Percentiles rank a stretch among this genome's conserved stretches.
These are phyloP conservation scores for Ochotona princeps DNA, from an alignment of 2,113 vertebrate species.

Conservation along the genomic window DNA sequence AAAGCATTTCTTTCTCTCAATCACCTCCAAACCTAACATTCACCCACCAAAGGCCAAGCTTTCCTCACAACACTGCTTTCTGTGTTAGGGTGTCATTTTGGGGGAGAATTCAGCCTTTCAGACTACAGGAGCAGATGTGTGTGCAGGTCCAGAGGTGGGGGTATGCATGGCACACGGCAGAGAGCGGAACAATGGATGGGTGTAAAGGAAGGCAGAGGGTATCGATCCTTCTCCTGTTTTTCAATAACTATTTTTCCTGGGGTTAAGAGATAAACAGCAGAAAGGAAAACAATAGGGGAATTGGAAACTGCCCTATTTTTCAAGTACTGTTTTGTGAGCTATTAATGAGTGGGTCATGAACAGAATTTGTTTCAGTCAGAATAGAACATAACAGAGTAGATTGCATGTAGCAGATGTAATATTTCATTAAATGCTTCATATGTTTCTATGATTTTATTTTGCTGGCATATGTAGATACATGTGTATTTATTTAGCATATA, in stretches of 20 bases:
- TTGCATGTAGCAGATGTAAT: not conserved
- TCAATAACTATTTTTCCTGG: not conserved
- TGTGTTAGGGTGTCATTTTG: not conserved
- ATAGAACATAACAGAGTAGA: not conserved
- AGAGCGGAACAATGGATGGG: too few relatives aligned
- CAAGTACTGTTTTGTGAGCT: not conserved
- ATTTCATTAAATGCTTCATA: not conserved
- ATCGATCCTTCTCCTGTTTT: not conserved
- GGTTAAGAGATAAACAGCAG: not conserved
- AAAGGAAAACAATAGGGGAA: rapidly evolving
- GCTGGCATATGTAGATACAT: not conserved
- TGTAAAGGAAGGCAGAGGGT: too few relatives aligned
- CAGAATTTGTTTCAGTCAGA: not conserved
- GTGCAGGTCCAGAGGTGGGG: rapidly evolving
- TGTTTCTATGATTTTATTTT: not conserved
- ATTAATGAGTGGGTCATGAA: not conserved
- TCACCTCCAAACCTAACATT: not conserved
- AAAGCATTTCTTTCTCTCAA: too few relatives aligned
- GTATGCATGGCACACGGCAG: rapidly evolving
- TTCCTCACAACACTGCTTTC: not conserved
- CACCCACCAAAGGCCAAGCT: not conserved
- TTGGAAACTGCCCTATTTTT: not conserved
- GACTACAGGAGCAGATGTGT: not conserved
- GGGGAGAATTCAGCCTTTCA: not conserved
- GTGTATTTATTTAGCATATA: not conserved